Conservation (phyloP, 2,113 vertebrate genomes). For the Delphinapterus leucas region DNA sequence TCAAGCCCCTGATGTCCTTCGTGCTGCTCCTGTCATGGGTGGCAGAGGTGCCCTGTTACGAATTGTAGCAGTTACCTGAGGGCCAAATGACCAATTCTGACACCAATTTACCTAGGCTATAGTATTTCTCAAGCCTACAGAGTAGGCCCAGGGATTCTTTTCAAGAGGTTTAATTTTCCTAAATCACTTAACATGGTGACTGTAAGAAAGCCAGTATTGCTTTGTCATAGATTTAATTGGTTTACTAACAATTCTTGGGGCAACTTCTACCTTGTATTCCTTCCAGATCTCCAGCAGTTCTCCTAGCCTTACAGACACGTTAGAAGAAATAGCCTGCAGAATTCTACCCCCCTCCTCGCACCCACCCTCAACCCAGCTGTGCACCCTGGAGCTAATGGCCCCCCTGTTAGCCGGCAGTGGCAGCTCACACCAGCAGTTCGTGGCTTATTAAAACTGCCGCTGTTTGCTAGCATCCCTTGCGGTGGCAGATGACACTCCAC, state of each 20-base stretch:
- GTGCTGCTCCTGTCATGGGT: background rate
- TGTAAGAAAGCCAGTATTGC: background rate
- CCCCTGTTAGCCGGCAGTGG: too few species aligned
- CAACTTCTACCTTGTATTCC: too few species aligned
- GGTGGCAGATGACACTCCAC: background rate
- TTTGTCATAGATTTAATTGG: background rate
- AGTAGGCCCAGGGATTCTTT: background rate
- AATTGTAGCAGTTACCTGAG: background rate
- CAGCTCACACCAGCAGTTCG: background rate
- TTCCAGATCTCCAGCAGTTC: background rate
- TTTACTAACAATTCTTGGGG: background rate
- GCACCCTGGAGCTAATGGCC: background rate
- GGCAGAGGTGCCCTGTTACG: background rate
- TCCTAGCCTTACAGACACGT: background rate
- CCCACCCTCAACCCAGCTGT: background rate
- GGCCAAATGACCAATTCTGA: background rate
- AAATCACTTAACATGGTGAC: background rate
- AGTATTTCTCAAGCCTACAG: background rate
- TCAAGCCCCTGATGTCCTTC: background rate
- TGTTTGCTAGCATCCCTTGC: background rate
- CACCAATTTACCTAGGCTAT: background rate
- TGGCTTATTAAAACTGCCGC: background rate
- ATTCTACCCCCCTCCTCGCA: too few species aligned
- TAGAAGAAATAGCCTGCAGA: background rate
- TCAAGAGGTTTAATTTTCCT: background rate